These are phyloP conservation scores for Tarsius wallacei DNA, from an alignment of 2,797 vertebrate species.

Conservation along the genomic window DNA sequence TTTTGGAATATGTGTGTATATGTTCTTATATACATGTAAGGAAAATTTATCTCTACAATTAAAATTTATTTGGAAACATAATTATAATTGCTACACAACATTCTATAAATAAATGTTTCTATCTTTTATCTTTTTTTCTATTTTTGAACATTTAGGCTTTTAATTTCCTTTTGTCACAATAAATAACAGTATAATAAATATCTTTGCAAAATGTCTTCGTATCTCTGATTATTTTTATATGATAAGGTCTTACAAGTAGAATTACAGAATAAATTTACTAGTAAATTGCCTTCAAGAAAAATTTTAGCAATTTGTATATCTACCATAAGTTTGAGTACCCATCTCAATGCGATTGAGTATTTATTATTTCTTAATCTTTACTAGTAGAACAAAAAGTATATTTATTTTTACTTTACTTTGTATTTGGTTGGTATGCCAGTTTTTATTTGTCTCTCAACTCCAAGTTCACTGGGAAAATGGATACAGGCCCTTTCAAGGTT, in stretches of 20 bases:
- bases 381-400: not conserved
- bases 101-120: not conserved
- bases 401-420: conserved; percentile 10
- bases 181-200: conserved; percentile 4
- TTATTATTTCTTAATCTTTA: conserved; percentile 43
- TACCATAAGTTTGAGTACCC: not conserved
- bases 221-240: not conserved
- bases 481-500: not conserved
- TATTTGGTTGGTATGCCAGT: not conserved
- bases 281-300: not conserved
- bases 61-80: conserved; percentile 52
- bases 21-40: conserved; percentile 22
- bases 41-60: conserved; percentile 9
- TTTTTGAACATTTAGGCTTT: conserved; percentile 21
- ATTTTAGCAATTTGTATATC: not conserved
- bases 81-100: conserved; percentile 42
- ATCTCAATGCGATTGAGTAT: not conserved
- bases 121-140: not conserved
- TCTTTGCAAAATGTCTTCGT: conserved; percentile 11
- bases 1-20: not conserved
- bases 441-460: not conserved
- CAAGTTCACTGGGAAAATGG: not conserved
- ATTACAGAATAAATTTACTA: not conserved
- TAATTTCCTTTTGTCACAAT: conserved; percentile 39
- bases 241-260: not conserved